Base-by-base conservation (phyloP, 2,888 invertebrate species). In the Eucera pruinosa region DNA sequence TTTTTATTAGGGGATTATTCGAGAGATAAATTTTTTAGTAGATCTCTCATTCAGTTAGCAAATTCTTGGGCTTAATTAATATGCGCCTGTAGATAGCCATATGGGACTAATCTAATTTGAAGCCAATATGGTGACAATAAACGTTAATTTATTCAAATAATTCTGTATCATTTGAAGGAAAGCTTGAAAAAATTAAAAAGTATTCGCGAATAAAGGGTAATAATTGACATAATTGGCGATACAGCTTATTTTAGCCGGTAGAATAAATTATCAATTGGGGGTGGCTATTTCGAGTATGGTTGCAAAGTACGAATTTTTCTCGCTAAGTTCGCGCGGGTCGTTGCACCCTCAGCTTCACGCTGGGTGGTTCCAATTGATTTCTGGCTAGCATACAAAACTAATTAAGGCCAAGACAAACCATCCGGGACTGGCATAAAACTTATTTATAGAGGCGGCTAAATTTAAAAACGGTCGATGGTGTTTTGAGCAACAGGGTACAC, bases 401-500 rank as follows among this genome's bases (percentile, higher is more conserved):
- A 68, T 83, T 79, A 83, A 70, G 76, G 76, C 83, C 82, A 71
- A 76, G 79, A 83, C 61, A 66, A 57, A 66, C 60, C 68, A 73
- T 69, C 73, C 82, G 70, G 52, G 55, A 79, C 66, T 41, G 62
- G 57, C 57, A 75, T 70, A 58, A 73, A 71, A 68, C 23, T 68
- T 79, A 84, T 82, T 82, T 79, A 71, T 79, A 79, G 76, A 36
- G 4, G 2, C 20, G 41, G 5, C 69, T 76, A 84, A 82, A 61
- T 82, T 79, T 83, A 82, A 57, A 45, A 69, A 75, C 23, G 36
- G n/a, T 58, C 61, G 48, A 78, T 80, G 71, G 57, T 47, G 55
- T 27, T 62, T 83, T 67, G 41, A 68, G 70, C 62, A 81, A 76
- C 64, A 30, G 11, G 45, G 11, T 15, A 11, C 11, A 0, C 20